These are phyloP conservation scores for Archips crataeganus DNA, from an alignment of 2,888 invertebrate species.

Conservation along the genomic window DNA sequence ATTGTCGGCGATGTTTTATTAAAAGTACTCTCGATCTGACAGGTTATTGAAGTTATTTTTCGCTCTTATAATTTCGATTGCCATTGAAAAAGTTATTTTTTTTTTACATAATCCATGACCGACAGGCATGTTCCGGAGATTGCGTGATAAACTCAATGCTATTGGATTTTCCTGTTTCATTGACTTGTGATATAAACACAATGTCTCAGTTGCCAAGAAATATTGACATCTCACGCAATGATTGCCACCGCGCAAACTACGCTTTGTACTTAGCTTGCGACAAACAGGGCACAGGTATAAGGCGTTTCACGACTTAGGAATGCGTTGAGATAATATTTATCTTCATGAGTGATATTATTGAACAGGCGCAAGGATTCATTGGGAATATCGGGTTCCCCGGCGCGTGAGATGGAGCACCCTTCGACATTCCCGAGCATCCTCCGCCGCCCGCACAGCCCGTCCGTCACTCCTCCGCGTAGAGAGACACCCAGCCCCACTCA, in stretches of 20 bases:
- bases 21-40: background rate
- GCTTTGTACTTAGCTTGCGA: conserved; percentile 11
- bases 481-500: conserved; percentile 81
- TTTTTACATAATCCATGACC: conserved; percentile 13
- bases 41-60: conserved; percentile 5
- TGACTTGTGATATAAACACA: conserved; percentile 8
- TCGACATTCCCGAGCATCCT: conserved; percentile 89
- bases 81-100: background rate
- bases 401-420: conserved; percentile 88
- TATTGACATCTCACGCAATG: conserved; percentile 17
- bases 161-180: conserved; percentile 21
- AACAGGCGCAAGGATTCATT: conserved; percentile 87
- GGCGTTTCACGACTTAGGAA: conserved; percentile 32
- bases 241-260: background rate
- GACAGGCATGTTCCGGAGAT: conserved; percentile 9
- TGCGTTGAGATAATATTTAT: conserved; percentile 41
- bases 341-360: conserved; percentile 50
- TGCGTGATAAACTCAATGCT: conserved; percentile 9
- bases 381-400: conserved; percentile 85
- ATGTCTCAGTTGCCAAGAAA: conserved; percentile 11
- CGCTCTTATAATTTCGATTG: background rate
- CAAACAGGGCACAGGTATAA: conserved; percentile 29
- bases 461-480: conserved; percentile 77
- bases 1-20: conserved; percentile 8
- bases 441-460: conserved; percentile 83